Evolutionary conservation across 2,888 invertebrate species (phyloP).

Genomic region (Drepana falcataria): DNA sequence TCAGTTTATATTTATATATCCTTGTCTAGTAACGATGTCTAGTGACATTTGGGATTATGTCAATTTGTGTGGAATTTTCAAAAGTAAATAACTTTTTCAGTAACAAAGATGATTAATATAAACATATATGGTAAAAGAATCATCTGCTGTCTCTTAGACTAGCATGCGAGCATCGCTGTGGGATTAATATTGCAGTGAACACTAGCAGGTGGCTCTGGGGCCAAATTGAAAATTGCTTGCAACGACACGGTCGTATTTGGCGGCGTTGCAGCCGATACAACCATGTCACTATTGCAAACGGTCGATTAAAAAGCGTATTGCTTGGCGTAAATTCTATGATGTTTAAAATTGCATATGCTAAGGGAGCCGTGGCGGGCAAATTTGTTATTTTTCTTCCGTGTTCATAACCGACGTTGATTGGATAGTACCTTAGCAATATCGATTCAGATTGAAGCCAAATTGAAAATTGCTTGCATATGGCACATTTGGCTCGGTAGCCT

Average conservation of each 20-base stretch:
- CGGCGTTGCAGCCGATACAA: slow-evolving; percentile 7
- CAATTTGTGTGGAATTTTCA: too few species aligned
- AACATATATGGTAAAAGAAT: not conserved
- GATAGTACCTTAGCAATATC: not conserved
- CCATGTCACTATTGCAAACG: slow-evolving; percentile 12
- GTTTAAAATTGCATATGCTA: not conserved
- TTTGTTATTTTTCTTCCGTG: too few species aligned
- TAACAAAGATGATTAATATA: too few species aligned
- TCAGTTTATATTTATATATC: too few species aligned
- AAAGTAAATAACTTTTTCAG: too few species aligned
- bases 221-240: slow-evolving; percentile 46
- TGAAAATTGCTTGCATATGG: not conserved
- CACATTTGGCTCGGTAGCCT: slow-evolving; percentile 5
- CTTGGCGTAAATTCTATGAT: not conserved
- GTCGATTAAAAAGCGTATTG: not conserved
- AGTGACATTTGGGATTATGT: too few species aligned
- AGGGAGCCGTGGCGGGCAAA: too few species aligned
- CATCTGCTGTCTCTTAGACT: not conserved
- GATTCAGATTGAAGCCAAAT: not conserved
- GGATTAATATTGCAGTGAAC: slow-evolving; percentile 42
- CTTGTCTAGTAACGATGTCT: too few species aligned
- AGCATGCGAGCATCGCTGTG: slow-evolving; percentile 15
- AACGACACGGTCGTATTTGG: slow-evolving; percentile 14
- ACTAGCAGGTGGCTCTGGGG: slow-evolving; percentile 34
- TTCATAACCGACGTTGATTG: too few species aligned